Base-by-base conservation (phyloP, 2,888 invertebrate species). In the Pseudoips prasinana region DNA sequence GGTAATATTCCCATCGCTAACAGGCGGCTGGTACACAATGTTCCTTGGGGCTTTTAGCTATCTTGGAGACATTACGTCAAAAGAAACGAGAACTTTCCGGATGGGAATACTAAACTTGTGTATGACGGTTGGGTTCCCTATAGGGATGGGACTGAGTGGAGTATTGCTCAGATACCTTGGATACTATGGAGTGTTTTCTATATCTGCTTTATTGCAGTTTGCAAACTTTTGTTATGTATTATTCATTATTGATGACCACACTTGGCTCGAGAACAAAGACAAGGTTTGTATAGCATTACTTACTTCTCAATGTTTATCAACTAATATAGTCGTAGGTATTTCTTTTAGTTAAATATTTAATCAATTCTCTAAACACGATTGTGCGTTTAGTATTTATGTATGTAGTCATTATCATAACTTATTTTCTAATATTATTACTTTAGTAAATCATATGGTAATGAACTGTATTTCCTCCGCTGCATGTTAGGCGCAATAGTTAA, bases 11-110 rank as follows among this genome's bases (percentile, higher is more conserved):
- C 87, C 89, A 0, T 76, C 90, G 0, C 26, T 91, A 6, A 89
- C 90, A 0, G 91, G 91, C 0, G 90, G 90, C 5, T 90, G 90
- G 90, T 87, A 89, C 48, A 88, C 90, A 1, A 89, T 90, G 85
- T 86, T 90, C 30, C 80, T 91, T 24, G 90, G 90, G 0, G 75
- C 91, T 30, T 90, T 91, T 67, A 91, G 91, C 49, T 92, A 92
- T 64, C 73, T 93, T 23, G 90, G 91, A 5, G 91, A 91, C 28
- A 86, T 92, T 4, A 90, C 92, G 7, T 83, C 86, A 7, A 82
- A 77, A 17, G 86, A 91, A 22, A 86, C 86, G 1, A 88, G 92
- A 56, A 92, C 92, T 0, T 80, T 90, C 32, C 76, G 92, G 29
- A 80, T 93, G 40, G 92, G 92, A 0, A 84, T 92, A 26, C 45